These are phyloP conservation scores for Mus spretus DNA, from an alignment of 2,797 vertebrate species.

Conservation along the genomic window DNA sequence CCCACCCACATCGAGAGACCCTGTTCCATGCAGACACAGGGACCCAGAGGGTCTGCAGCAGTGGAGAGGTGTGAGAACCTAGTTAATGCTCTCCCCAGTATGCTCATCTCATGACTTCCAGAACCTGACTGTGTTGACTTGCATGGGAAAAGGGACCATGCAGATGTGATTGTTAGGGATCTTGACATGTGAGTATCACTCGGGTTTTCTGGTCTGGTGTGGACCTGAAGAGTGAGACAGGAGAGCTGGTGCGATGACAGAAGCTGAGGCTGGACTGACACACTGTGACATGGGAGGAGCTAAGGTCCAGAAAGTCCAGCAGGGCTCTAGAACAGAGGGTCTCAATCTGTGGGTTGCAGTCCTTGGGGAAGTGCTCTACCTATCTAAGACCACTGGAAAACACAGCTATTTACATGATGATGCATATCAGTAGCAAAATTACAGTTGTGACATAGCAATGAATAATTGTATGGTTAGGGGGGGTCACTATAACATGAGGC, in stretches of 20 bases:
- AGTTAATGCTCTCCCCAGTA: background rate
- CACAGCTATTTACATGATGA: background rate
- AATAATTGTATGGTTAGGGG: background rate
- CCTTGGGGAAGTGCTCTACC: background rate
- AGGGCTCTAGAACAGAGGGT: background rate
- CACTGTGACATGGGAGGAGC: background rate
- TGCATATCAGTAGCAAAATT: background rate
- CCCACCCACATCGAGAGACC: no score
- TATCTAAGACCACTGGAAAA: background rate
- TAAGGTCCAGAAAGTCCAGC: background rate
- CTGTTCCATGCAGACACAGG: no score
- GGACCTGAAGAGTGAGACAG: background rate
- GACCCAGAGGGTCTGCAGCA: no score
- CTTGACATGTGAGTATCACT: background rate
- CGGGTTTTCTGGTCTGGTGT: background rate
- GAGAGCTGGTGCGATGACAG: background rate
- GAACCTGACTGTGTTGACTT: slow-evolving; percentile 31
- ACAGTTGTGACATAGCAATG: background rate
- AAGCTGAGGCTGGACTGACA: background rate
- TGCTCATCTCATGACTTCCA: background rate
- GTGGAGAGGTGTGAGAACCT: background rate
- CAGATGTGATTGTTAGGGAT: background rate
- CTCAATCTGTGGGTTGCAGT: background rate
- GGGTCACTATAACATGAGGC: background rate
- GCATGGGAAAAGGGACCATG: background rate